Conservation (phyloP, 2,888 invertebrate species). For the Heteromyza rotundicornis region DNA sequence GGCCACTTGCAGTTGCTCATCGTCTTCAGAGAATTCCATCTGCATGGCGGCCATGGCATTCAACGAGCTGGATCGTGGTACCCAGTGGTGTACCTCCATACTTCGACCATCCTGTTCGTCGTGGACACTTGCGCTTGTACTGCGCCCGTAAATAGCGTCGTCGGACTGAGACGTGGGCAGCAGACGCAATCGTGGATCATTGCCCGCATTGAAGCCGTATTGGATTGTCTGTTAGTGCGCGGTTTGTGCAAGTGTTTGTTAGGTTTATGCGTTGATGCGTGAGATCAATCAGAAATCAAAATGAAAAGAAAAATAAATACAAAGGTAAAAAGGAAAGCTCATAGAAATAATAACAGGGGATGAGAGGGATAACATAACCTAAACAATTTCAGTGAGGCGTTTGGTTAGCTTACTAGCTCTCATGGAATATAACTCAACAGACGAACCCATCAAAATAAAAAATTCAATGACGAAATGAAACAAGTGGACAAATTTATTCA, state of each 20-base stretch:
- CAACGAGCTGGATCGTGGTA: slow-evolving; percentile 51
- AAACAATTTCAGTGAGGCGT: too few relatives aligned
- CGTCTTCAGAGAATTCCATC: slow-evolving; percentile 47
- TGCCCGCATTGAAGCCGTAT: slow-evolving; percentile 30
- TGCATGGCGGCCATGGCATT: slow-evolving; percentile 39
- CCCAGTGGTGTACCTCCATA: too few relatives aligned
- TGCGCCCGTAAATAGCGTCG: slow-evolving; percentile 39
- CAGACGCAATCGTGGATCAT: slow-evolving; percentile 27
- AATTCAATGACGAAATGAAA: background rate
- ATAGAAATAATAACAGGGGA: background rate
- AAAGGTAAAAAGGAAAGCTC: slow-evolving; percentile 16
- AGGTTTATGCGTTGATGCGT: background rate
- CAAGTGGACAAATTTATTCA: background rate
- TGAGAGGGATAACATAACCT: slow-evolving; percentile 28
- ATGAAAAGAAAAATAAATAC: slow-evolving; percentile 18
- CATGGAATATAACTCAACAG: too few relatives aligned
- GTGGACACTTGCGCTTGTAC: slow-evolving; percentile 21
- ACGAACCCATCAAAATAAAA: background rate
- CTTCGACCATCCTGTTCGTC: slow-evolving; percentile 35
- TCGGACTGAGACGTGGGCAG: slow-evolving; percentile 56
- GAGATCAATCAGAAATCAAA: slow-evolving; percentile 12
- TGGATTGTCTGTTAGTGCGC: slow-evolving; percentile 37
- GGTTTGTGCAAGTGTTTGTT: slow-evolving; percentile 3
- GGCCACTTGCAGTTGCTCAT: slow-evolving; percentile 27
- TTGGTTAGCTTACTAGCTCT: too few relatives aligned